phyloP scores from a whole-genome alignment of 2,797 vertebrate species.

The Propithecus deckenii region DNA sequence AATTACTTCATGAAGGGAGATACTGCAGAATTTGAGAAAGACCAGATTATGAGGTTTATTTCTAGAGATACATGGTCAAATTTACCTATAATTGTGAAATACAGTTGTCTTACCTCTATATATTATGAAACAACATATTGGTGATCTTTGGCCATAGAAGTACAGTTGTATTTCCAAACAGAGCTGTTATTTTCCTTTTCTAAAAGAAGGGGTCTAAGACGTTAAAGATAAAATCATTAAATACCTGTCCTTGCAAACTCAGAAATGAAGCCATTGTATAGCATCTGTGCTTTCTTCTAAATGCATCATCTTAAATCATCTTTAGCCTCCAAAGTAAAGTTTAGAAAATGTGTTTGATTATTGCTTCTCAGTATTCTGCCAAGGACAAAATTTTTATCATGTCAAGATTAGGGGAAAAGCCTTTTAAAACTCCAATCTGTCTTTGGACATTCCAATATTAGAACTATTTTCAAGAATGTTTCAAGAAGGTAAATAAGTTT shows the following conservation, averaged over 20 bases:
- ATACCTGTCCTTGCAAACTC: neutral
- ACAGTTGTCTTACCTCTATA: neutral
- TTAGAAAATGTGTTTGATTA: neutral
- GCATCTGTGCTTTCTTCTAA: neutral
- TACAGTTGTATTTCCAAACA: conserved; percentile 1
- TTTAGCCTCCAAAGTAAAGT: neutral
- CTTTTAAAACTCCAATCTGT: neutral
- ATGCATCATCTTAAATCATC: neutral
- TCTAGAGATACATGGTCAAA: neutral
- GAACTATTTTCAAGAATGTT: conserved; percentile 7
- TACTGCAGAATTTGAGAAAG: neutral
- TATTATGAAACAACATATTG: neutral
- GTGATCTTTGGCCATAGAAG: neutral
- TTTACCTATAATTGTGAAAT: neutral
- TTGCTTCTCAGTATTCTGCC: neutral
- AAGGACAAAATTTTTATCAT: conserved; percentile 24
- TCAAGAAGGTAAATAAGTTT: conserved; percentile 1
- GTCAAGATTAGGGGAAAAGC: neutral
- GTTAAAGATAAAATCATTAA: conserved; percentile 7
- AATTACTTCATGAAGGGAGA: neutral
- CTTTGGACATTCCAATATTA: neutral
- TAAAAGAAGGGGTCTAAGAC: neutral
- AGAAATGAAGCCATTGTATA: neutral
- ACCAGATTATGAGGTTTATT: conserved; percentile 1
- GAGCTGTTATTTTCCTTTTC: neutral